phyloP scores from a whole-genome alignment of 2,888 invertebrate species.

The Drosophila ezoana region DNA sequence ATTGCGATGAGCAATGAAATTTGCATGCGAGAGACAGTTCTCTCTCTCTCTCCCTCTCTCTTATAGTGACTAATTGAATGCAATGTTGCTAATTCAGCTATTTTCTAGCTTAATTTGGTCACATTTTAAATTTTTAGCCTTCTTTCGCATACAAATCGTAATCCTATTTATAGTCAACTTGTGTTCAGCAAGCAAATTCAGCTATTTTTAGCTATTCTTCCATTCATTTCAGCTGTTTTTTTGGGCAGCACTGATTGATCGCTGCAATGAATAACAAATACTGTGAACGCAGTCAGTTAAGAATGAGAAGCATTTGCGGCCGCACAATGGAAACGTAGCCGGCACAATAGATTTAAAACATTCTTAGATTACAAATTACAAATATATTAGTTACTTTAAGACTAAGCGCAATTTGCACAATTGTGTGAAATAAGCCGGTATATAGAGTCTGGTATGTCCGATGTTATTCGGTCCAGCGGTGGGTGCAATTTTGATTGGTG shows the following conservation, averaged over 20 bases:
- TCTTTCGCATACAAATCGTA: too few relatives aligned
- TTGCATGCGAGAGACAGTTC: slow-evolving; percentile 37
- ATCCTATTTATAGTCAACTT: too few relatives aligned
- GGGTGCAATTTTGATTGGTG: slow-evolving; percentile 95
- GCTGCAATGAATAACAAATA: slow-evolving; percentile 24
- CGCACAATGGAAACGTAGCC: slow-evolving; percentile 12
- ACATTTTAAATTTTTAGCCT: too few relatives aligned
- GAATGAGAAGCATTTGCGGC: slow-evolving; percentile 53
- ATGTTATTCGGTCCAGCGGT: slow-evolving; percentile 96
- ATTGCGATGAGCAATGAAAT: slow-evolving; percentile 38
- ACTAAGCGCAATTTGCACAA: slow-evolving; percentile 20
- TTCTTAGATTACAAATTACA: slow-evolving; percentile 23
- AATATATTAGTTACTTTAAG: slow-evolving; percentile 26
- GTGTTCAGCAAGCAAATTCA: too few relatives aligned
- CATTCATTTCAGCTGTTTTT: too few relatives aligned
- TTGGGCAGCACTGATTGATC: too few relatives aligned
- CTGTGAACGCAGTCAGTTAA: slow-evolving; percentile 6
- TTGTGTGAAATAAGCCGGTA: slow-evolving; percentile 6
- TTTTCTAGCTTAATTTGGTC: too few relatives aligned
- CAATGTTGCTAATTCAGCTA: too few relatives aligned
- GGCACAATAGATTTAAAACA: slow-evolving; percentile 9
- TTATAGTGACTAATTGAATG: not conserved
- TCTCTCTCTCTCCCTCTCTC: not conserved
- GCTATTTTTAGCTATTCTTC: too few relatives aligned
- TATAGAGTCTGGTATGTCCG: slow-evolving; percentile 1